These are phyloP conservation scores for Sorex araneus DNA, from an alignment of 2,113 vertebrate species.

Conservation along the genomic window DNA sequence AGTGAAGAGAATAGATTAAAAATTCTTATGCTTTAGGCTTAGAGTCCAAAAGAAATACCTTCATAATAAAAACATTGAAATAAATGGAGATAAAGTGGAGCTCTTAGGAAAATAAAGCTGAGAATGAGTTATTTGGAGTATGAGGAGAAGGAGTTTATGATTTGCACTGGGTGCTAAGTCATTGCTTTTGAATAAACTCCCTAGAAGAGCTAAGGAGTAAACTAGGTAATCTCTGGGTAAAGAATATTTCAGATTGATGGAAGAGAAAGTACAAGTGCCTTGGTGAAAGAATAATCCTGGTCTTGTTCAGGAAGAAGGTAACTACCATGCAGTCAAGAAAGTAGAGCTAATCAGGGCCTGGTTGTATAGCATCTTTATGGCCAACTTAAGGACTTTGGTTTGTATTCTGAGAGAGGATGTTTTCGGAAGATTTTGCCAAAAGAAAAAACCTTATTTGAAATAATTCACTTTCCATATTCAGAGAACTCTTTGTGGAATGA, in stretches of 20 bases:
- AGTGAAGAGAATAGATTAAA: background rate
- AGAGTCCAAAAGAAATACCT: background rate
- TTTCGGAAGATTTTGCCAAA: constrained; percentile 25
- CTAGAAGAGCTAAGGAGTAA: background rate
- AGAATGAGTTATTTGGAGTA: background rate
- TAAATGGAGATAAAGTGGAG: background rate
- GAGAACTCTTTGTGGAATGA: background rate
- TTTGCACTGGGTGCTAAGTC: background rate
- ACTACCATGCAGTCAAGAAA: background rate
- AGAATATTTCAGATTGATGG: background rate
- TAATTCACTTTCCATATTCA: background rate
- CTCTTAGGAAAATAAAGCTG: background rate
- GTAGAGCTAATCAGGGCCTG: fast-evolving
- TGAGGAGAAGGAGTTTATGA: background rate
- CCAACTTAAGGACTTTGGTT: background rate
- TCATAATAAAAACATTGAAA: background rate
- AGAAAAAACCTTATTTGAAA: background rate
- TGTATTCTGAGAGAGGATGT: background rate
- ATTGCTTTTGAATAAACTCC: background rate
- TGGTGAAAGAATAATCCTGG: background rate
- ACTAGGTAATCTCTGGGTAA: background rate
- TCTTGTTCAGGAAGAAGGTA: background rate
- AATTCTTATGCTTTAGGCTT: background rate
- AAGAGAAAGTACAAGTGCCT: background rate
- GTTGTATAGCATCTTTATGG: background rate